These are phyloP conservation scores for Apamea monoglypha DNA, from an alignment of 2,888 invertebrate species.

Conservation along the genomic window DNA sequence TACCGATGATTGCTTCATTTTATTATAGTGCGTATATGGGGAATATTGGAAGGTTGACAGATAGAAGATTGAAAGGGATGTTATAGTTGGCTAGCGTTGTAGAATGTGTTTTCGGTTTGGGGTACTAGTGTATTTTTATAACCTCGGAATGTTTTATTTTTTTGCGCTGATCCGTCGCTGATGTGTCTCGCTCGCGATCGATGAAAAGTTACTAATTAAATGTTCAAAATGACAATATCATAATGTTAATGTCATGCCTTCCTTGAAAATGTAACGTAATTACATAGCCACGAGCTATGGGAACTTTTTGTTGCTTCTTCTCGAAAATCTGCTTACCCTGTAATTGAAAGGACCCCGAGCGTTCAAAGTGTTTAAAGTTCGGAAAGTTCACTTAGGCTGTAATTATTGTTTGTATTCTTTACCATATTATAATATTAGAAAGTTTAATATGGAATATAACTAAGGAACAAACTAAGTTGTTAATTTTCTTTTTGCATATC, in stretches of 20 bases:
- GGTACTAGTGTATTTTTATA: conserved; percentile 21
- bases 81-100: conserved; percentile 36
- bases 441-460: conserved; percentile 49
- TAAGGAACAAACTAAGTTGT: conserved; percentile 29
- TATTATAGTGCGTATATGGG: conserved; percentile 73
- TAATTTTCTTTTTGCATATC: conserved; percentile 31
- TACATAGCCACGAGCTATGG: conserved; percentile 31
- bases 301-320: conserved; percentile 42
- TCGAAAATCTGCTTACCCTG: conserved; percentile 49
- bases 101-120: conserved; percentile 32
- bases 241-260: conserved; percentile 21
- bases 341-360: conserved; percentile 54
- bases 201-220: conserved; percentile 22
- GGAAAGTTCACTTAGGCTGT: conserved; percentile 51
- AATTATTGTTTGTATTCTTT: conserved; percentile 61
- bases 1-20: conserved; percentile 78
- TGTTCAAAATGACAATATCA: conserved; percentile 4
- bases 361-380: conserved; percentile 56
- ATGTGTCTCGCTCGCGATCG: not conserved
- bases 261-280: conserved; percentile 13
- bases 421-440: conserved; percentile 51
- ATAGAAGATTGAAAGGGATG: conserved; percentile 52
- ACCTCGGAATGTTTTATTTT: conserved; percentile 15
- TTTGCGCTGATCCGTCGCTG: not conserved
- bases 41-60: conserved; percentile 61